These are phyloP conservation scores for Cololabis saira DNA, from an alignment of 2,113 vertebrate genomes.

Conservation along the genomic window DNA sequence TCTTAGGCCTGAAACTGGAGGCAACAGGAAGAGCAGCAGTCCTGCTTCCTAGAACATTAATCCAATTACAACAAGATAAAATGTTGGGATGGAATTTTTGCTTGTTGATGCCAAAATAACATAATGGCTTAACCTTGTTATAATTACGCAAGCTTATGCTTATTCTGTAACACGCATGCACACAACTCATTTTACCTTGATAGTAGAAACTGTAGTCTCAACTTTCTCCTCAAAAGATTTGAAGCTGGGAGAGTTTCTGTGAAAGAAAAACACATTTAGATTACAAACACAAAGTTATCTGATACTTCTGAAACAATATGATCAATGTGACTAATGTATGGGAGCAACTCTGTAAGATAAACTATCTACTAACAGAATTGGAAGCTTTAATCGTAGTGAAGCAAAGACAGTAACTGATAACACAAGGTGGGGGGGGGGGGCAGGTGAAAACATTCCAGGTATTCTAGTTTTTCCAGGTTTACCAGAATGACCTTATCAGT, in stretches of 20 bases:
- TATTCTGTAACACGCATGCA: background rate
- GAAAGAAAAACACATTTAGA: background rate
- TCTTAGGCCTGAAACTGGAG: no score
- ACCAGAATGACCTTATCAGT: background rate
- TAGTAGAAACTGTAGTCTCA: constrained; percentile 92
- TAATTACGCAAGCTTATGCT: background rate
- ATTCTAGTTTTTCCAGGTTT: background rate
- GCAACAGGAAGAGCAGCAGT: no score
- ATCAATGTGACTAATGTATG: no score
- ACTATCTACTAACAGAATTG: background rate
- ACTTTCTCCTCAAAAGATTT: constrained; percentile 98
- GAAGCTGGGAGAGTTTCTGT: constrained; percentile 96
- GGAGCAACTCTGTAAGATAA: no score
- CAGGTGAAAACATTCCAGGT: background rate
- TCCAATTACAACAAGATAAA: no score
- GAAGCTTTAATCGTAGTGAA: background rate
- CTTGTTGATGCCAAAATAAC: no score
- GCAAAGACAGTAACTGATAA: background rate
- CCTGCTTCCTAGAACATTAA: no score
- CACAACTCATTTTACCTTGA: constrained; percentile 87
- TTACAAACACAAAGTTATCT: background rate
- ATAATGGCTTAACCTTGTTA: no score
- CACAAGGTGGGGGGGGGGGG: background rate
- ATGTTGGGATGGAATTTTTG: no score
- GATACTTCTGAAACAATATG: background rate